Conservation (phyloP, 2,113 vertebrate species). For the Oplegnathus fasciatus region DNA sequence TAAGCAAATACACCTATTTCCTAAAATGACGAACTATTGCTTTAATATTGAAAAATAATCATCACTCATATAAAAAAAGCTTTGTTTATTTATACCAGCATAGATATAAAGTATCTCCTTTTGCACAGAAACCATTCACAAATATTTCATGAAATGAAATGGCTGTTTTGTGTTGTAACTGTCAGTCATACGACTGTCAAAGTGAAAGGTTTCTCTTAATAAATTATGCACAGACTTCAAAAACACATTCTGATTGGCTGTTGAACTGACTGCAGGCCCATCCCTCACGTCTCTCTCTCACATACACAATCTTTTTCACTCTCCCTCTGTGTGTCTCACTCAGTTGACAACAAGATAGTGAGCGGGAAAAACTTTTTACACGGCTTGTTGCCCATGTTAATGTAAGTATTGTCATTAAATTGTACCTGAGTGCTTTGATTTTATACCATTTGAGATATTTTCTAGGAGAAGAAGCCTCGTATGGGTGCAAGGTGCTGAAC, state of each 20-base stretch:
- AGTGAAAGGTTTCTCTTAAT: background rate
- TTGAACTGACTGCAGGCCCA: conserved; percentile 24
- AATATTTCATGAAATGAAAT: background rate
- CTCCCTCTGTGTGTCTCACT: background rate
- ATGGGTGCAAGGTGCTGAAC: background rate
- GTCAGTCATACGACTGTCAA: conserved; percentile 3
- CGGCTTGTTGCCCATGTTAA: background rate
- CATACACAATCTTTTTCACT: background rate
- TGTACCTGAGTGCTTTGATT: background rate
- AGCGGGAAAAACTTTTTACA: background rate
- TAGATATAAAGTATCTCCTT: background rate
- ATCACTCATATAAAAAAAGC: background rate
- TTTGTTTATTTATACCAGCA: background rate
- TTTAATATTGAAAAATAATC: background rate
- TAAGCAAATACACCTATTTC: too few species aligned
- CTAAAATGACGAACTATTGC: background rate
- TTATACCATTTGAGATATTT: background rate
- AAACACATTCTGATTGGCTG: conserved; percentile 47
- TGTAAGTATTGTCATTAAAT: conserved; percentile 21
- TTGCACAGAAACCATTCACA: background rate
- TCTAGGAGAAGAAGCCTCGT: background rate
- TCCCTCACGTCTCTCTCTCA: conserved; percentile 1
- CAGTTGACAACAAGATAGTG: background rate
- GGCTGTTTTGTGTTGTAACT: background rate
- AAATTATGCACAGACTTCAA: background rate